Conservation (phyloP, 2,113 vertebrate species). For the Xiphophorus hellerii region DNA sequence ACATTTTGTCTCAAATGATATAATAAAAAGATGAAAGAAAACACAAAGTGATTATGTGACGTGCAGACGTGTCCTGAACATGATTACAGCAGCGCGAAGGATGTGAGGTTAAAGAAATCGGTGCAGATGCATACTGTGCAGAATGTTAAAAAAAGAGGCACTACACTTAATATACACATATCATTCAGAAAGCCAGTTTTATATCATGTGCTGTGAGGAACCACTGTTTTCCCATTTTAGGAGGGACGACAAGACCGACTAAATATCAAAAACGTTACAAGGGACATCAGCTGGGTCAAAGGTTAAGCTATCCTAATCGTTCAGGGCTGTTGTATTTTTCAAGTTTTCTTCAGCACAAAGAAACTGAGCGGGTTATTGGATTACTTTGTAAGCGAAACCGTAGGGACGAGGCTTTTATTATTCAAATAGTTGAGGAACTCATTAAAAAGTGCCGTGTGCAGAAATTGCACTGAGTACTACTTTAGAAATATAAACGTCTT, state of each 20-base stretch:
- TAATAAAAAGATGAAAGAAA: slow-evolving; percentile 27
- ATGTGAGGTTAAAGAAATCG: slow-evolving; percentile 57
- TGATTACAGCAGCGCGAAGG: slow-evolving; percentile 59
- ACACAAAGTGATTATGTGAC: slow-evolving; percentile 30
- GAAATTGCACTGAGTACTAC: slow-evolving; percentile 81
- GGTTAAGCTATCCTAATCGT: slow-evolving; percentile 24
- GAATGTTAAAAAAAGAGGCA: slow-evolving; percentile 68
- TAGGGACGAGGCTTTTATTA: slow-evolving; percentile 38
- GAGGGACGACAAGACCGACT: slow-evolving; percentile 15
- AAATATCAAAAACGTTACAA: slow-evolving; percentile 16
- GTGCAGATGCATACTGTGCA: slow-evolving; percentile 58
- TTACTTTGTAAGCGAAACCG: slow-evolving; percentile 21
- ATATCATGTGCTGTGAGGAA: slow-evolving; percentile 34
- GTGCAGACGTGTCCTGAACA: slow-evolving; percentile 41
- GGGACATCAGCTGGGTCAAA: slow-evolving; percentile 24
- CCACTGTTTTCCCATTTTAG: slow-evolving; percentile 22
- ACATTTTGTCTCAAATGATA: slow-evolving; percentile 29
- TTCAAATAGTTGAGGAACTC: slow-evolving; percentile 70
- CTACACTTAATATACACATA: slow-evolving; percentile 70
- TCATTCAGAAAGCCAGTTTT: slow-evolving; percentile 58
- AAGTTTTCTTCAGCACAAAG: slow-evolving; percentile 63
- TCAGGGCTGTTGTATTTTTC: slow-evolving; percentile 40
- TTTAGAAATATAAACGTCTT: slow-evolving; percentile 83
- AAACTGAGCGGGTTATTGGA: slow-evolving; percentile 38
- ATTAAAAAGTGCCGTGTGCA: slow-evolving; percentile 84